A percentile compares a stretch with the other conserved stretches of the same genome.
phyloP scores from a whole-genome alignment of 2,888 invertebrate genomes.

The Torymus tubicola region DNA sequence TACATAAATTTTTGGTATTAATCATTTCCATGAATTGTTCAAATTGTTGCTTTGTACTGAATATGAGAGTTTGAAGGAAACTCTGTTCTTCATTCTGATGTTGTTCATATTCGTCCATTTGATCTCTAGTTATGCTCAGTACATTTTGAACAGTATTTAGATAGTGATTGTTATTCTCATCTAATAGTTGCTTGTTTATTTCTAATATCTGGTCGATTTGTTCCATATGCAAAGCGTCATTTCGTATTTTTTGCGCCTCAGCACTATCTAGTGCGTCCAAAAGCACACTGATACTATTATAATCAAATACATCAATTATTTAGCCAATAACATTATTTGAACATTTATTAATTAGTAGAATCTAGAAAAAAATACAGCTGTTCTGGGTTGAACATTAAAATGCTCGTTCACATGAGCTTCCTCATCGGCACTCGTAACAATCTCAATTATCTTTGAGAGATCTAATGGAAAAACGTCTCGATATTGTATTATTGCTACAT shows the following conservation, averaged over 20 bases:
- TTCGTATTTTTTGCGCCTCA: slow-evolving; percentile 75
- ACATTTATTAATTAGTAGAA: no score
- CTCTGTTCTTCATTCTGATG: not conserved
- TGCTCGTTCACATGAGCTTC: no score
- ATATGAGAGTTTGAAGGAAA: slow-evolving; percentile 19
- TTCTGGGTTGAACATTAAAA: no score
- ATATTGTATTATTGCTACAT: no score
- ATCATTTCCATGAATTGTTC: slow-evolving; percentile 5
- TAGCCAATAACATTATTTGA: no score
- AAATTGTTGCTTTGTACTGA: not conserved
- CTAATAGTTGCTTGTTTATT: slow-evolving; percentile 63
- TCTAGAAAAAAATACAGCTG: no score
- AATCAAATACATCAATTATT: not conserved
- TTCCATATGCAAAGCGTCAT: slow-evolving; percentile 72
- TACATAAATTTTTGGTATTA: slow-evolving; percentile 43
- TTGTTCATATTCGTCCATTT: not conserved
- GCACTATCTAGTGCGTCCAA: slow-evolving; percentile 74
- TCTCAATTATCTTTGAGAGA: no score
- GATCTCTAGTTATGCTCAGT: not conserved
- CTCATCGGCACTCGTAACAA: no score
- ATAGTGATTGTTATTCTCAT: not conserved
- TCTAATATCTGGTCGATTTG: slow-evolving; percentile 73
- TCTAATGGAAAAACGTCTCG: no score
- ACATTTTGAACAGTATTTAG: not conserved
- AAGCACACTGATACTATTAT: slow-evolving; percentile 65